Base-by-base conservation (phyloP, 2,888 invertebrate species). In the Idaea aversata region DNA sequence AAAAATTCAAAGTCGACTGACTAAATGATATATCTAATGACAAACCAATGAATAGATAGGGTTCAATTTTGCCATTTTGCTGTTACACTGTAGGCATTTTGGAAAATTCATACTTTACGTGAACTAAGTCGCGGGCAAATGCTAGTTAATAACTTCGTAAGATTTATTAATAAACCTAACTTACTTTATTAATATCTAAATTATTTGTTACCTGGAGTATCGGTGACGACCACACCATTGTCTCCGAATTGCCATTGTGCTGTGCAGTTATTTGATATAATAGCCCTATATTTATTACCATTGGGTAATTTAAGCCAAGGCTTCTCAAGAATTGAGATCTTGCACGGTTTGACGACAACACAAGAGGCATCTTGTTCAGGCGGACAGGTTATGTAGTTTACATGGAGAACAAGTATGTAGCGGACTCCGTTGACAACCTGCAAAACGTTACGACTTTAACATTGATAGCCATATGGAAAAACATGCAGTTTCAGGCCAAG, bases 181-280 rank as follows among this genome's bases (percentile, higher is more conserved):
- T 25, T 25, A 25, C 25, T 25, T 25, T 25, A 25, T 25, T 25
- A n/a, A n/a, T 25, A 25, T 25, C 25, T 25, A 5, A 7, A 47
- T 13, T 47, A 47, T 13, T 5, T 13, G 4, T 47, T 47, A 47
- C 47, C 47, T 47, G 47, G 7, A 47, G 68, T 70, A 58, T 74
- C 76, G 25, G 78, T 70, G 65, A 84, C 68, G 35, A 84, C 77
- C 79, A 89, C 87, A 57, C 89, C 89, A 67, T 88, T 80, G 66
- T 88, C 88, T 47, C 87, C 88, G 76, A 88, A 94, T 69, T 85
- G 83, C 91, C 94, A 94, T 63, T 93, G 87, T 62, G 88, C 84
- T 1, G 95, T 95, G 78, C 96, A 96, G 77, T 96, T 96, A 74
- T 96, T 95, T 34, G 93, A 87, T 62, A 94, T 82, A 66, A 96